Base-by-base conservation (phyloP, 2,888 invertebrate species). In the Odontocerum albicorne region DNA sequence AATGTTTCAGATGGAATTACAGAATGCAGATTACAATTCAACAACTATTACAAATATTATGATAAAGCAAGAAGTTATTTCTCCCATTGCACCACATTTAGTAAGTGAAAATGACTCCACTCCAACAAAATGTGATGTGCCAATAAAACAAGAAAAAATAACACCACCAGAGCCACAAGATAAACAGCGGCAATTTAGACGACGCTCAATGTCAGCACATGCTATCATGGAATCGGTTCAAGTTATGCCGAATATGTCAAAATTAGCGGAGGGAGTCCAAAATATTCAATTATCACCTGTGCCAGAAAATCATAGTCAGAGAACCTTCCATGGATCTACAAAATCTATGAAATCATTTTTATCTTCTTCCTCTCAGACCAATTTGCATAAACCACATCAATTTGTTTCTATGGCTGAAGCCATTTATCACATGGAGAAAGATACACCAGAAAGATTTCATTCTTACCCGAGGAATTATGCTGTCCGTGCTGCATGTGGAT, bases 391-490 rank as follows among this genome's bases (percentile, higher is more conserved):
- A 16, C 8, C 44, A 16, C 17, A 47, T 7, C 78, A 75, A 62
- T 84, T 78, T 65, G 74, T 80, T n/a, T 79, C 82, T 1, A 73
- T 82, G 74, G 84, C 84, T 4, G 82, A 84, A 66, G 74, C 77
- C 47, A 72, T 84, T 49, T 75, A 75, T 56, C 79, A 79, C 56
- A 82, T 73, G 65, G 77, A 82, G 60, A 76, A 71, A 54, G 78
- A 79, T 62, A 84, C 84, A 3, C 84, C 85, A 3, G 78, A 78
- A 8, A 72, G 84, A 20, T 85, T 82, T 61, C 67, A 68, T 49
- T 66, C 68, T 10, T 56, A 47, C 45, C 55, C 55, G 1, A 57
- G 42, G 16, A 55, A 46, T n/a, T 38, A 47, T 13, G 55, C 55
- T 13, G 42, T 42, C 19, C 45, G 51, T n/a, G 15, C 19, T 20